A percentile compares a stretch with the other conserved stretches of the same genome.
Conservation (phyloP, 2,797 vertebrate species). For the Epinephelus malabaricus region DNA sequence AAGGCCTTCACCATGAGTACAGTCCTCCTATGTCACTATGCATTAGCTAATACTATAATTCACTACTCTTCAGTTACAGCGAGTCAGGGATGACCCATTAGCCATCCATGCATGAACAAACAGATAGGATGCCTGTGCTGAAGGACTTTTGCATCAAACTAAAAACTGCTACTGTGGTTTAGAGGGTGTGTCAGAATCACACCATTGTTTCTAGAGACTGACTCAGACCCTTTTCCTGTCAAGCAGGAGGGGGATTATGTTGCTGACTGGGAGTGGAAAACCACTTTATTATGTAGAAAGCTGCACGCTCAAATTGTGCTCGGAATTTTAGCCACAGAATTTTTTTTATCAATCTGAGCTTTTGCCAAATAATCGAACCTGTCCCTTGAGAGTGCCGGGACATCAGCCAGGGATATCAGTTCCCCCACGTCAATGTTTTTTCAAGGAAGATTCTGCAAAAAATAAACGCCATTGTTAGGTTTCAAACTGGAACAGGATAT, state of each 20-base stretch:
- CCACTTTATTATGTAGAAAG: background rate
- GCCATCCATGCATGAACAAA: constrained; percentile 3
- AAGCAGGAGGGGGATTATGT: background rate
- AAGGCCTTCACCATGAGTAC: constrained; percentile 1
- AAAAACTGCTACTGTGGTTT: background rate
- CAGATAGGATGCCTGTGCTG: background rate
- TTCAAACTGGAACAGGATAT: constrained; percentile 29
- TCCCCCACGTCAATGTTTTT: background rate
- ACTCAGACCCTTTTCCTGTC: constrained; percentile 30
- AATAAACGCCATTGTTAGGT: constrained; percentile 40
- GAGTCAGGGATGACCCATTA: constrained; percentile 14
- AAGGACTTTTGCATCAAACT: constrained; percentile 6
- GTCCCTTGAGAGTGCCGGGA: background rate
- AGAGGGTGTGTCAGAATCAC: constrained; percentile 16
- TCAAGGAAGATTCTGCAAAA: background rate
- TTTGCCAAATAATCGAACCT: background rate
- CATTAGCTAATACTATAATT: constrained; percentile 8
- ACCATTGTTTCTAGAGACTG: constrained; percentile 30
- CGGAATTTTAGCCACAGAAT: too few relatives aligned
- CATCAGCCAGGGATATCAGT: background rate
- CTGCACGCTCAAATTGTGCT: background rate
- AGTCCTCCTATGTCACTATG: constrained; percentile 1
- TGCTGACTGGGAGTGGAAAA: background rate
- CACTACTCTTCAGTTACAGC: background rate
- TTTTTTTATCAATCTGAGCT: background rate